phyloP scores from a whole-genome alignment of 1,140 invertebrate species.

The Ostrea denselamellosa region DNA sequence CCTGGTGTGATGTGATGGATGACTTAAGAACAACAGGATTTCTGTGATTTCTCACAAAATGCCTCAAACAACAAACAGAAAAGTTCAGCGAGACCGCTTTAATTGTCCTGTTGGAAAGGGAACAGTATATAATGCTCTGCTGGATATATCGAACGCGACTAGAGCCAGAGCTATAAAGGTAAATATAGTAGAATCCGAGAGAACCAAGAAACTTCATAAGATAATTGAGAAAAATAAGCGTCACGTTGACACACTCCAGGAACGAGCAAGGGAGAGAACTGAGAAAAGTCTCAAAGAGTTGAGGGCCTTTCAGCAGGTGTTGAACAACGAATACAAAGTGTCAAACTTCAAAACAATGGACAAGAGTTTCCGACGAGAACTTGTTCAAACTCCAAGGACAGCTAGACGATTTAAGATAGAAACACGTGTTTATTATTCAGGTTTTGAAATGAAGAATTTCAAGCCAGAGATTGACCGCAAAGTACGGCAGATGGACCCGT shows the following conservation, averaged over 20 bases:
- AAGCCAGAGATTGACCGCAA: slow-evolving; percentile 48
- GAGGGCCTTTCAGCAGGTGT: slow-evolving; percentile 43
- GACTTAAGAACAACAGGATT: background rate
- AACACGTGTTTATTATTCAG: slow-evolving; percentile 47
- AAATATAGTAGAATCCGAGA: slow-evolving; percentile 34
- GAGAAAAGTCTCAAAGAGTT: slow-evolving; percentile 40
- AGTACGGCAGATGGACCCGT: slow-evolving; percentile 33
- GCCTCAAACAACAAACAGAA: slow-evolving; percentile 48
- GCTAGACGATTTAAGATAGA: slow-evolving; percentile 48
- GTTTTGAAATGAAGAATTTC: slow-evolving; percentile 45
- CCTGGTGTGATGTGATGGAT: background rate
- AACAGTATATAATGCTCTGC: slow-evolving; percentile 44
- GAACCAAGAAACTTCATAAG: slow-evolving; percentile 39
- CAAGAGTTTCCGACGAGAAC: slow-evolving; percentile 25
- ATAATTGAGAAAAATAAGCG: slow-evolving; percentile 40
- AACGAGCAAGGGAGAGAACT: slow-evolving; percentile 26
- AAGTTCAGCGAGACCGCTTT: slow-evolving; percentile 39
- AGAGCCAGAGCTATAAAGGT: slow-evolving; percentile 42
- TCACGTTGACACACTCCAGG: slow-evolving; percentile 27
- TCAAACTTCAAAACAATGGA: slow-evolving; percentile 52
- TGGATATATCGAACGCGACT: slow-evolving; percentile 45
- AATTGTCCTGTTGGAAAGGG: slow-evolving; percentile 47
- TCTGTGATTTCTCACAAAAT: background rate
- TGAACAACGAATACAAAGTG: slow-evolving; percentile 49
- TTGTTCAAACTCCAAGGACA: slow-evolving; percentile 45